These are phyloP conservation scores for Poicephalus meyeri DNA, from an alignment of 2,113 vertebrate genomes.

Conservation along the genomic window DNA sequence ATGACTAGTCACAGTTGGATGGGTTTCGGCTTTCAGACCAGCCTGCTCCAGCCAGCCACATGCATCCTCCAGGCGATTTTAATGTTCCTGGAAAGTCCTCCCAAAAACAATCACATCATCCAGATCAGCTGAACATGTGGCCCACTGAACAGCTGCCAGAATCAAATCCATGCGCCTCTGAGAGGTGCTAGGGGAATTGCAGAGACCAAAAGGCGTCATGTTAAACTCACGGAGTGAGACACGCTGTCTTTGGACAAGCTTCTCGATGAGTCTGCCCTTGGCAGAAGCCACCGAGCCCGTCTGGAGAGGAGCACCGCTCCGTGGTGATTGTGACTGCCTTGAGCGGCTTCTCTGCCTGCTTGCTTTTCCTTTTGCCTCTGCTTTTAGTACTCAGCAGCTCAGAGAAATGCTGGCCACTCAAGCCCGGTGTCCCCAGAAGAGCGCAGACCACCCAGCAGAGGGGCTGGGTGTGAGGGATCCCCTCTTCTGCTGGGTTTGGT, in stretches of 20 bases:
- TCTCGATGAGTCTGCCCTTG: constrained; percentile 54
- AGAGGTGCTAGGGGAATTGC: constrained; percentile 68
- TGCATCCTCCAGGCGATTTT: constrained; percentile 66
- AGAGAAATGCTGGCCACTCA: not conserved
- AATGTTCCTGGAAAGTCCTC: constrained; percentile 74
- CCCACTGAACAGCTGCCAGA: constrained; percentile 67
- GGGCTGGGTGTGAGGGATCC: not conserved
- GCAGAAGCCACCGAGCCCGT: not conserved
- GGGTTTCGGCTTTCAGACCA: constrained; percentile 60
- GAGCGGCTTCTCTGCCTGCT: not conserved
- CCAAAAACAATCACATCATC: constrained; percentile 75
- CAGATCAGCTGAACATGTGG: constrained; percentile 71
- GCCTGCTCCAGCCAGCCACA: constrained; percentile 62
- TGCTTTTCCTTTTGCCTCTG: not conserved
- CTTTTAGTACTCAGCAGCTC: not conserved
- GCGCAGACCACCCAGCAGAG: not conserved
- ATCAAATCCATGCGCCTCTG: constrained; percentile 62
- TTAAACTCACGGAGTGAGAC: constrained; percentile 35
- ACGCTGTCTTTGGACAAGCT: constrained; percentile 58
- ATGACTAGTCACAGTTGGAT: constrained; percentile 48
- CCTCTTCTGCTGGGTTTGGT: constrained; percentile 36
- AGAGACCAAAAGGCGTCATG: constrained; percentile 67
- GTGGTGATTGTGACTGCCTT: not conserved
- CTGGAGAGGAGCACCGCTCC: not conserved
- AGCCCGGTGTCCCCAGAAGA: not conserved